Conservation (phyloP, 2,888 invertebrate species). For the Megastigmus dorsalis region DNA sequence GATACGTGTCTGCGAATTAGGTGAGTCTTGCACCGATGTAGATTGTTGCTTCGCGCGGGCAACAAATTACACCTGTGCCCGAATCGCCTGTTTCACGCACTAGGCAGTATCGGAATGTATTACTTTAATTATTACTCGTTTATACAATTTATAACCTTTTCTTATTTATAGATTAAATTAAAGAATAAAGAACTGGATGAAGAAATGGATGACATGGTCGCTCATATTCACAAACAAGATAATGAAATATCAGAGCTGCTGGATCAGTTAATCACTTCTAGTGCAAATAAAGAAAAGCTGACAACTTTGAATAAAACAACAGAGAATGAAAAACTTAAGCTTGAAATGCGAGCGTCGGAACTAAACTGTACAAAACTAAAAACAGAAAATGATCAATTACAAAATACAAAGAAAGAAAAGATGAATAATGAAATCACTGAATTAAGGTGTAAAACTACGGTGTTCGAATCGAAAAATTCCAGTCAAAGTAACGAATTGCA, state of each 20-base stretch:
- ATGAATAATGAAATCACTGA: conserved; percentile 54
- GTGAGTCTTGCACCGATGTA: no score
- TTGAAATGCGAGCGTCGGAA: conserved; percentile 37
- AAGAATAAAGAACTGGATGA: conserved; percentile 74
- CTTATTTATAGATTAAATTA: conserved; percentile 70
- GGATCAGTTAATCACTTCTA: conserved; percentile 61
- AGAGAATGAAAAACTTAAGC: conserved; percentile 57
- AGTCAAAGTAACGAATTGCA: conserved; percentile 59
- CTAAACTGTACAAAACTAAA: conserved; percentile 28
- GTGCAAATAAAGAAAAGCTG: conserved; percentile 71
- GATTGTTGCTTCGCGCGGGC: no score
- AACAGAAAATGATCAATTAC: conserved; percentile 44
- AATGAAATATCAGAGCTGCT: conserved; percentile 58
- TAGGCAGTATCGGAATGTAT: no score
- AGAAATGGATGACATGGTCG: conserved; percentile 72
- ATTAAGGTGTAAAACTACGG: no score
- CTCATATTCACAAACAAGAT: conserved; percentile 56
- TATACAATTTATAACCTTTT: no score
- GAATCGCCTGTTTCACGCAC: no score
- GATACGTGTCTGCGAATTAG: no score
- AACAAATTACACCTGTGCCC: no score
- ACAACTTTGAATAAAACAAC: conserved; percentile 56
- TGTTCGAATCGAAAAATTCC: conserved; percentile 53
- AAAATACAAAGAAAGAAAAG: conserved; percentile 46
- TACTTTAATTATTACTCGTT: not conserved